Base-by-base conservation (phyloP, 2,888 invertebrate genomes). In the Acanthosepion lycidas region DNA sequence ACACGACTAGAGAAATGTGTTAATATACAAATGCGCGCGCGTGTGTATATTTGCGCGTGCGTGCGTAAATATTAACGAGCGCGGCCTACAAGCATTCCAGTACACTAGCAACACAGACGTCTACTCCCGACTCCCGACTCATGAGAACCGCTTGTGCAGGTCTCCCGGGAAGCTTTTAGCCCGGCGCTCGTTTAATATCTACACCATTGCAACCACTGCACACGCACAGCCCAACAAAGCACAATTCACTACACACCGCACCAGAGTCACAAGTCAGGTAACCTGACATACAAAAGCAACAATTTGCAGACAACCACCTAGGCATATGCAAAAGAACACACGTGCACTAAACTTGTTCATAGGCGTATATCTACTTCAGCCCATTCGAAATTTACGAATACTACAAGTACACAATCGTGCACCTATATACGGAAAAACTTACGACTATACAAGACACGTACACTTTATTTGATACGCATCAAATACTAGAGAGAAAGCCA, bases 151-250 rank as follows among this genome's bases (percentile, higher is more conserved):
- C 92, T 92, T 51, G 0, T 51, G 51, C 28, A 48, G 26, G 78
- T 78, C 78, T 78, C 78, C 78, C 78, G 78, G 78, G 78, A 78
- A 78, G 78, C 78, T 78, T 78, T 78, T 78, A 78, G 78, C 78
- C n/a, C 78, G 28, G 28, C 59, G 59, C 59, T 59, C 59, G 59
- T 59, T 59, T 59, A 59, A 59, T 78, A n/a, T 78, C 78, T 78
- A 9, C 78, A 33, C 78, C 78, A 78, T 78, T 78, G 78, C 78
- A 78, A 78, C 78, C 78, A 33, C 78, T n/a, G 78, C n/a, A 78
- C n/a, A 78, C 33, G 78, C 78, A 78, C n/a, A n/a, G n/a, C 33
- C 78, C 78, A 78, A 78, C 78, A n/a, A 78, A 78, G 78, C 78
- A n/a, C 78, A 78, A 78, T 78, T 18, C 78, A 78, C 64, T 64